phyloP scores from a whole-genome alignment of 2,888 invertebrate species.

The Petrolisthes cinctipes region DNA sequence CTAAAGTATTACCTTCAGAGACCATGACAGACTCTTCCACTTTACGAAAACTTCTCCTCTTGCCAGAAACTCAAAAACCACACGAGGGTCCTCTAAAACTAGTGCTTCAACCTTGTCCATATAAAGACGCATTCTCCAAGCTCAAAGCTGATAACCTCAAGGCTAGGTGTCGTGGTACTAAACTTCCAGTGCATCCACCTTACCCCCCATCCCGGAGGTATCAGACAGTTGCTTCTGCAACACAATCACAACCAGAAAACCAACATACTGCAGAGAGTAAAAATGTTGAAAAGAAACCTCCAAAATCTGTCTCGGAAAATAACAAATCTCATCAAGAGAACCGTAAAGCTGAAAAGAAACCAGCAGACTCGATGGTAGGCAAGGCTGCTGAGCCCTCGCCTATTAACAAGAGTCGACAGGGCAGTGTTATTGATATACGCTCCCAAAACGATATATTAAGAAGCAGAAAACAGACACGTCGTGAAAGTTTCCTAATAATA shows the following conservation, averaged over 20 bases:
- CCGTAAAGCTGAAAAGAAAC: no score
- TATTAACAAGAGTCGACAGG: background rate
- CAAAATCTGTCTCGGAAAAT: background rate
- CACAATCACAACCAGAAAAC: background rate
- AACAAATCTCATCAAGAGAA: background rate
- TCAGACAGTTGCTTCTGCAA: no score
- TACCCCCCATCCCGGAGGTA: background rate
- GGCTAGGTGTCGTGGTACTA: slow-evolving; percentile 34
- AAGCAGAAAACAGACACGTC: background rate
- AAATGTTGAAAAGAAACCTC: background rate
- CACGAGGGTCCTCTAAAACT: background rate
- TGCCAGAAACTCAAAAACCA: background rate
- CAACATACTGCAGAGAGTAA: background rate
- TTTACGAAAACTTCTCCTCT: background rate
- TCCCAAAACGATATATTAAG: background rate
- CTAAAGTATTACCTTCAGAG: background rate
- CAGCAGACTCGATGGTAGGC: no score
- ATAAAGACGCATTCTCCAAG: slow-evolving; percentile 17
- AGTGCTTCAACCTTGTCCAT: background rate
- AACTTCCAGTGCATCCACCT: background rate
- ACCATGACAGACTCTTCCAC: background rate
- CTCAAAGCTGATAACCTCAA: slow-evolving; percentile 44
- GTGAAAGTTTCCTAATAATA: background rate
- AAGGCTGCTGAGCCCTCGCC: background rate
- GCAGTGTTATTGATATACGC: background rate